A percentile compares a stretch with the other conserved stretches of the same genome.
phyloP scores from a whole-genome alignment of 2,113 vertebrate genomes.

The Labeo rohita region DNA sequence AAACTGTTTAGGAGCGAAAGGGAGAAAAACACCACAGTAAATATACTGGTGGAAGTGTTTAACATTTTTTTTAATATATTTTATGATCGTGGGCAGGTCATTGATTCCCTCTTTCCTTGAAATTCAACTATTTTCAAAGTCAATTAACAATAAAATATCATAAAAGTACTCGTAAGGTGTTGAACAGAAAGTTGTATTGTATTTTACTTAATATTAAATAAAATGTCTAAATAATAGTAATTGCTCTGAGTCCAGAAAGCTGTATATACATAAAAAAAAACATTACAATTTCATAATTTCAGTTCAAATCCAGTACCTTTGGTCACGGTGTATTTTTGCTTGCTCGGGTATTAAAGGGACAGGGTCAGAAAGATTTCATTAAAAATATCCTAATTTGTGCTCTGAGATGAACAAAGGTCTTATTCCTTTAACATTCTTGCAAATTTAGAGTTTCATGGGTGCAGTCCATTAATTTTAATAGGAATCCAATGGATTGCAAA shows the following conservation, averaged over 20 bases:
- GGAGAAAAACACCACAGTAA: constrained; percentile 55
- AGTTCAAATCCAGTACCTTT: no score
- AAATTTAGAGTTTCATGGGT: background rate
- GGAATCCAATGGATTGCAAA: background rate
- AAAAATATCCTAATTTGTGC: no score
- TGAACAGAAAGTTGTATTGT: background rate
- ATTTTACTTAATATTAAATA: background rate
- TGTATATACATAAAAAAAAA: no score
- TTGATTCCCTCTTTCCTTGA: background rate
- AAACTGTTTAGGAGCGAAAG: constrained; percentile 24
- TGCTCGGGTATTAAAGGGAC: background rate
- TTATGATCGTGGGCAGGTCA: background rate
- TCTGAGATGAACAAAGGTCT: no score
- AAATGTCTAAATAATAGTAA: background rate
- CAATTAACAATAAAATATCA: background rate
- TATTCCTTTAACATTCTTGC: no score
- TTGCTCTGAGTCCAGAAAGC: background rate
- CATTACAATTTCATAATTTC: no score
- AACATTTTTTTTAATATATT: background rate
- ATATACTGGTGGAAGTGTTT: constrained; percentile 44
- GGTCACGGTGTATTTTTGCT: no score
- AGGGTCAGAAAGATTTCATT: no score
- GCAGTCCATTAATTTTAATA: background rate
- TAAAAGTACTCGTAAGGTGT: background rate
- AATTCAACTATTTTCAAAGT: background rate